Percentiles rank a stretch among this genome's conserved stretches.
Evolutionary conservation across 2,888 invertebrate species (phyloP).

Genomic region (Tetragonula carbonaria): DNA sequence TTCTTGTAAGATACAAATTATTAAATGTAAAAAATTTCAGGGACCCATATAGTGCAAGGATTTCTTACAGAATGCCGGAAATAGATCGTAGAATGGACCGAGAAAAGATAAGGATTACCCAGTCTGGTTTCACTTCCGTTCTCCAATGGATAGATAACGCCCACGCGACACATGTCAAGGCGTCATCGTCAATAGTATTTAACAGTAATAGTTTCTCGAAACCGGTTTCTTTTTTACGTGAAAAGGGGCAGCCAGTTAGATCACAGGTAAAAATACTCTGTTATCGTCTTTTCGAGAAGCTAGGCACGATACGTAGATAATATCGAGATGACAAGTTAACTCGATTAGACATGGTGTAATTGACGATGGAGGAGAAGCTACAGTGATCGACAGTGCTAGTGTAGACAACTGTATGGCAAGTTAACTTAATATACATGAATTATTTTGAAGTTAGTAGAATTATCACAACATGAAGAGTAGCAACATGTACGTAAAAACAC

Average conservation of each 20-base stretch:
- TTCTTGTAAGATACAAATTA: not conserved
- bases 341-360: not conserved
- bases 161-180: slow-evolving; percentile 70
- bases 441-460: not conserved
- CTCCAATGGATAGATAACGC: slow-evolving; percentile 45
- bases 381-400: not conserved
- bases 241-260: slow-evolving; percentile 63
- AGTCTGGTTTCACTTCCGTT: slow-evolving; percentile 40
- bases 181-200: slow-evolving; percentile 32
- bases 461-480: not conserved
- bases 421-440: not conserved
- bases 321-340: not conserved
- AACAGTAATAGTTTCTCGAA: slow-evolving; percentile 53
- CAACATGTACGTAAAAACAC: not conserved
- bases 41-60: not conserved
- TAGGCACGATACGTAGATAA: not conserved
- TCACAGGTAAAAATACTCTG: slow-evolving; percentile 70
- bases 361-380: not conserved
- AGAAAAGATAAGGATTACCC: slow-evolving; percentile 1
- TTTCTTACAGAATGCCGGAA: not conserved
- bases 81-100: not conserved
- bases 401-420: not conserved
- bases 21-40: not conserved
- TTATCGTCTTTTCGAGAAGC: slow-evolving; percentile 32
- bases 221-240: slow-evolving; percentile 64